Percentiles rank a stretch among this genome's conserved stretches.
These are phyloP conservation scores for Petroica traversi DNA, from an alignment of 2,113 vertebrate genomes.

Conservation along the genomic window DNA sequence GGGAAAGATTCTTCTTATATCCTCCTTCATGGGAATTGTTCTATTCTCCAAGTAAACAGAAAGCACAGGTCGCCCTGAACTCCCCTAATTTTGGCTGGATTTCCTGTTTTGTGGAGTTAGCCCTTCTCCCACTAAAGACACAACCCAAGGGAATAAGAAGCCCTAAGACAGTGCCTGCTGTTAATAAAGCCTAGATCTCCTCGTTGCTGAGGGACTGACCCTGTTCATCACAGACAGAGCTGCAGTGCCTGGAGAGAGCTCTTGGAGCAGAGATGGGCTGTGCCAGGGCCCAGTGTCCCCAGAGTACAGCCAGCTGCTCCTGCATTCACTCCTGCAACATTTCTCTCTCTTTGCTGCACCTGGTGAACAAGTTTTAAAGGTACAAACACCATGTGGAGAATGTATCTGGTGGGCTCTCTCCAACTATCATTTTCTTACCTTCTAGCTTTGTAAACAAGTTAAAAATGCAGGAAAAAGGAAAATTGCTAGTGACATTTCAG, in stretches of 20 bases:
- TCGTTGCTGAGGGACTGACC: neutral
- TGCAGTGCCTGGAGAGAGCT: neutral
- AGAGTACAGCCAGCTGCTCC: neutral
- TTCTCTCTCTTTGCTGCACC: neutral
- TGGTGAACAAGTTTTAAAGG: neutral
- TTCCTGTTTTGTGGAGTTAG: neutral
- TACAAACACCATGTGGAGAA: neutral
- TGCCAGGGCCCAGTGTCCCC: neutral
- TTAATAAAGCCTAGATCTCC: neutral
- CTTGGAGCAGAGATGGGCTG: neutral
- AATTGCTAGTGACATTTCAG: neutral
- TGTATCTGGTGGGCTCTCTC: neutral
- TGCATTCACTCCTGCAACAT: rapidly evolving
- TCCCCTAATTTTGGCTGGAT: neutral
- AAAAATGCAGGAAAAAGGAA: neutral
- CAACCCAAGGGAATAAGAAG: neutral
- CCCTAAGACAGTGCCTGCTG: neutral
- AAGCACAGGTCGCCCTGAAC: neutral
- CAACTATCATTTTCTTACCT: neutral
- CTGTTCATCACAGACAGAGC: no score
- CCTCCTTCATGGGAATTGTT: neutral
- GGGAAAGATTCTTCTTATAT: neutral
- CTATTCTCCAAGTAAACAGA: neutral
- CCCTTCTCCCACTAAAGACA: neutral
- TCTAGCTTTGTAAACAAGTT: neutral